Conservation (phyloP, 2,113 vertebrate genomes). For the Sorex fumeus region DNA sequence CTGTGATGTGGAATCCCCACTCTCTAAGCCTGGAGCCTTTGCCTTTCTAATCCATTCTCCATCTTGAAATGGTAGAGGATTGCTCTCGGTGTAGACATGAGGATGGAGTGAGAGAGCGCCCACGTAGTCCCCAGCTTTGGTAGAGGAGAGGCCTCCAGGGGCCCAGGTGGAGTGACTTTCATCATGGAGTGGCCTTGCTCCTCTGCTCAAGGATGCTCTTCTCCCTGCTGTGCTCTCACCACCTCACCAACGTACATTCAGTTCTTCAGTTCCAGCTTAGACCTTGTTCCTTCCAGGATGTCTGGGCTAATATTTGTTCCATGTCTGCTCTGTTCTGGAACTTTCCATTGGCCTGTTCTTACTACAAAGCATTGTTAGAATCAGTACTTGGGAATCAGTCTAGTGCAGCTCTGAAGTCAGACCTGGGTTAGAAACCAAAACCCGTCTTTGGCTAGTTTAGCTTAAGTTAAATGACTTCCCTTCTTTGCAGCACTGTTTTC, state of each 20-base stretch:
- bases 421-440: background rate
- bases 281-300: background rate
- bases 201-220: background rate
- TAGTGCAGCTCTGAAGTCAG: background rate
- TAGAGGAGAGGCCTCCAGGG: accelerated
- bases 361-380: background rate
- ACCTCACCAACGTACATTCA: accelerated
- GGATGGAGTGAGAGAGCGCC: background rate
- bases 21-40: background rate
- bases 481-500: background rate
- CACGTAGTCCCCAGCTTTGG: no score
- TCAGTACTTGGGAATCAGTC: background rate
- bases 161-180: accelerated
- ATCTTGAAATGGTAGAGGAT: background rate
- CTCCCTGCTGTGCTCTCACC: background rate
- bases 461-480: background rate
- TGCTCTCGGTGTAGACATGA: background rate
- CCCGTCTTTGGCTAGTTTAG: background rate
- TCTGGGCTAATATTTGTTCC: accelerated
- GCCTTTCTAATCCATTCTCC: background rate
- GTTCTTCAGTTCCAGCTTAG: background rate
- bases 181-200: no score
- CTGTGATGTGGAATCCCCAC: accelerated
- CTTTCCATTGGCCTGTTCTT: background rate
- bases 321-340: background rate